Evolutionary conservation across 2,888 invertebrate genomes (phyloP).

Genomic region (Sarcophaga caerulescens): DNA sequence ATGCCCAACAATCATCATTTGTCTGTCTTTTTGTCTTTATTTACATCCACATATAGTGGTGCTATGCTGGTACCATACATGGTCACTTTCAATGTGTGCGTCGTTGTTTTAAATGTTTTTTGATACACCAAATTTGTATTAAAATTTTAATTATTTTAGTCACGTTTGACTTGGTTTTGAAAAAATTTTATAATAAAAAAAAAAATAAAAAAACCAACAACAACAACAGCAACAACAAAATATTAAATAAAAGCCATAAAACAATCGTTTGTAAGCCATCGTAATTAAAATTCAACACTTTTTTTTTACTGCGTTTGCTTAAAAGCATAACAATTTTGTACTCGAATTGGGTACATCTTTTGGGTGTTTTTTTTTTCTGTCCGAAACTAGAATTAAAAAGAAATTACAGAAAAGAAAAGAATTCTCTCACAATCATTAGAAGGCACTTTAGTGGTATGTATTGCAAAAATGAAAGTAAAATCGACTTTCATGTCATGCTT

Average conservation of each 20-base stretch:
- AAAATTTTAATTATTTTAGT: slow-evolving; percentile 59
- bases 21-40: background rate
- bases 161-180: slow-evolving; percentile 64
- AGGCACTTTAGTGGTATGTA: background rate
- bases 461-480: slow-evolving; percentile 16
- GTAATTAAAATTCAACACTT: background rate
- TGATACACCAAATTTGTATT: slow-evolving; percentile 51
- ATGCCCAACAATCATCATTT: background rate
- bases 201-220: background rate
- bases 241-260: background rate
- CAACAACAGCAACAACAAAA: too few relatives aligned
- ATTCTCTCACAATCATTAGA: too few relatives aligned
- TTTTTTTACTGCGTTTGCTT: background rate
- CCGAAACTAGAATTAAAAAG: too few relatives aligned
- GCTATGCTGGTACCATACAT: background rate
- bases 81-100: slow-evolving; percentile 41
- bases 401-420: too few relatives aligned
- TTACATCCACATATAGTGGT: background rate
- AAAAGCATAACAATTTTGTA: background rate
- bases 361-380: slow-evolving; percentile 13
- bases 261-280: background rate
- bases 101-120: slow-evolving; percentile 39
- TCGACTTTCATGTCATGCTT: background rate
- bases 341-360: slow-evolving; percentile 44
- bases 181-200: slow-evolving; percentile 10